Evolutionary conservation across 1,140 invertebrate genomes (phyloP).

Genomic region (Maconellicoccus hirsutus): DNA sequence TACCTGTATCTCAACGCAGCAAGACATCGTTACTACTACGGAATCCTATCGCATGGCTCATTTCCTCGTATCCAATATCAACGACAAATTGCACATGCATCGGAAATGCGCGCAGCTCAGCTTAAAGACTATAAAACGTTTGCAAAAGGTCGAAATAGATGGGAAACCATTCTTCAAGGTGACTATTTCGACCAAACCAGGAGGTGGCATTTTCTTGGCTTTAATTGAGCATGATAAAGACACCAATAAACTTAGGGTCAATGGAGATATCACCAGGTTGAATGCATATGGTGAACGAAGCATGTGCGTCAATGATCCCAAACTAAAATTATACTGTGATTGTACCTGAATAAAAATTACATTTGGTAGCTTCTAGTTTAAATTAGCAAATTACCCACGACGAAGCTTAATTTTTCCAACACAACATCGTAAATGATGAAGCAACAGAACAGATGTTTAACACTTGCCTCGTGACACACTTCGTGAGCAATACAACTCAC

Average conservation of each 20-base stretch:
- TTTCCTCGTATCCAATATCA: too few species aligned
- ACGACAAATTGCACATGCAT: too few species aligned
- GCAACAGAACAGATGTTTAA: too few species aligned
- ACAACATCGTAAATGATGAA: too few species aligned
- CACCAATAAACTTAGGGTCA: not conserved
- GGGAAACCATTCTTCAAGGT: not conserved
- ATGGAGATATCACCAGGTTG: not conserved
- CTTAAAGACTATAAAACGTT: constrained; percentile 41
- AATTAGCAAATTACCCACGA: too few species aligned
- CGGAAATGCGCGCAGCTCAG: constrained; percentile 43
- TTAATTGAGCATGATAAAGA: not conserved
- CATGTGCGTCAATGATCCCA: constrained; percentile 43
- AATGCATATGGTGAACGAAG: not conserved
- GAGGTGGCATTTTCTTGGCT: not conserved
- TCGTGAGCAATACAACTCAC: too few species aligned
- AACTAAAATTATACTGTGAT: constrained; percentile 66
- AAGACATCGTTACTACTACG: not conserved
- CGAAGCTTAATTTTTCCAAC: too few species aligned
- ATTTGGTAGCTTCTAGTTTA: too few species aligned
- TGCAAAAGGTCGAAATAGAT: not conserved
- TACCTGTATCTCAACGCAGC: constrained; percentile 29
- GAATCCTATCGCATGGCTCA: constrained; percentile 37
- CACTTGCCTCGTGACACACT: too few species aligned
- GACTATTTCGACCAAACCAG: not conserved
- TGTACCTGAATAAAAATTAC: too few species aligned